Percentiles rank a stretch among this genome's conserved stretches.
Evolutionary conservation across 1,140 invertebrate genomes (phyloP).

Genomic region (Bombus consobrinus): DNA sequence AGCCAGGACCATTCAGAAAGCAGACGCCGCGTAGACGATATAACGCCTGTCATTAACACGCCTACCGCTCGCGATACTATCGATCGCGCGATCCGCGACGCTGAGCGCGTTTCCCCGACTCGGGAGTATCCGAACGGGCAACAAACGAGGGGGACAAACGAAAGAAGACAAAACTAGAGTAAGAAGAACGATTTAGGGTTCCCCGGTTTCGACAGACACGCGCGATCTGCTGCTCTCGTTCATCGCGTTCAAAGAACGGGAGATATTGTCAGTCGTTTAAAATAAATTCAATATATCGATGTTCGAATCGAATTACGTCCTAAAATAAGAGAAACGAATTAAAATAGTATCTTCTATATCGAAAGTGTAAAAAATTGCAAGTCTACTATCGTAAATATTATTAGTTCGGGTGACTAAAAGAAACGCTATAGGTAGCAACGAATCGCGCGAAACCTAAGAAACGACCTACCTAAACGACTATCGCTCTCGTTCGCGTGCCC

Average conservation of each 20-base stretch:
- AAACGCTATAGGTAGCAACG: not conserved
- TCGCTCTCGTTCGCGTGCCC: not conserved
- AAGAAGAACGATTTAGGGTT: not conserved
- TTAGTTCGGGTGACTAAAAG: not conserved
- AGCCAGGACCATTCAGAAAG: constrained; percentile 31
- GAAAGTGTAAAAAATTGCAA: not conserved
- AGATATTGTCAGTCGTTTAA: not conserved
- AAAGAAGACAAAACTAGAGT: not conserved
- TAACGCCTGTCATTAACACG: constrained; percentile 59
- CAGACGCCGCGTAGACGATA: constrained; percentile 52
- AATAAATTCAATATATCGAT: not conserved
- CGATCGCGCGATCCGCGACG: constrained; percentile 35
- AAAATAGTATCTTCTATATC: no score
- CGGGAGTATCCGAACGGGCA: not conserved
- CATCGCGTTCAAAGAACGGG: not conserved
- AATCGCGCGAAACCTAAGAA: constrained; percentile 15
- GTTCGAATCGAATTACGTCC: not conserved
- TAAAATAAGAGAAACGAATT: not conserved
- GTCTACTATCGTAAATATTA: not conserved
- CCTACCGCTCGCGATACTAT: constrained; percentile 50
- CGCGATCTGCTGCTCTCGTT: not conserved
- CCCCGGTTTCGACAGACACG: not conserved
- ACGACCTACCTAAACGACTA: constrained; percentile 14
- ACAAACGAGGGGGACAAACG: not conserved
- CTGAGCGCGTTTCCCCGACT: no score